Evolutionary conservation across 2,113 vertebrate genomes (phyloP), one percentile per base, ranked within the genome.

Genomic region (Spizaetus ornatus): DNA sequence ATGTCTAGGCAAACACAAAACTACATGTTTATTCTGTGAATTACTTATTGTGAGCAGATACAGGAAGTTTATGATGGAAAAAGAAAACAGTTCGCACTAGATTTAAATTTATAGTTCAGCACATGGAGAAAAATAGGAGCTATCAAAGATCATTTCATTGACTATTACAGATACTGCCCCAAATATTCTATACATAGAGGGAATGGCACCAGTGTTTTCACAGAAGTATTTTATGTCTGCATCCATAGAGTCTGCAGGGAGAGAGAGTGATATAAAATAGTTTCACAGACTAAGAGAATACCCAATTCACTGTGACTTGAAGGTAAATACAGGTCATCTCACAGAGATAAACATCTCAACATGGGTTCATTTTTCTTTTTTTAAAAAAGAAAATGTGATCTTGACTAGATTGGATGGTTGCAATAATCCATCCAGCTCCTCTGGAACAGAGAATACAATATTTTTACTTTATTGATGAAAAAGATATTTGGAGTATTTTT

Each of bases 281-380:
- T 56, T 80, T 78, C 67, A 96, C 66, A 85, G 59, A 85, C 63
- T 96, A 92, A 82, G 38, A 88, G 43, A 76, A 78, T 43, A 90
- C 29, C 58, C 74, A 77, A 62, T 91, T 95, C 78, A 76, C 62
- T 56, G 29, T 83, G 85, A 94, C 91, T 92, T 52, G 29, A 66
- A 94, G 86, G 93, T 82, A 95, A 97, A 96, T 55, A 86, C 40
- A 93, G 78, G 71, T 79, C 79, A 86, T 80, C 70, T 95, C 92
- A 77, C 22, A 70, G 59, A 88, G 76, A 93, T 58, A 95, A 96
- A 71, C 52, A 69, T 52, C 90, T 95, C 90, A 93, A 67, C 36
- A 53, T 69, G 55, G 73, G 7, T 67, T 92, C 72, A 74, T 97
- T 82, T 88, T 92, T 86, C 79, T 58, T 53, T 53, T 53, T 31